A percentile compares a stretch with the other conserved stretches of the same genome.
Conservation (phyloP, 2,113 vertebrate species). For the Xenus cinereus region DNA sequence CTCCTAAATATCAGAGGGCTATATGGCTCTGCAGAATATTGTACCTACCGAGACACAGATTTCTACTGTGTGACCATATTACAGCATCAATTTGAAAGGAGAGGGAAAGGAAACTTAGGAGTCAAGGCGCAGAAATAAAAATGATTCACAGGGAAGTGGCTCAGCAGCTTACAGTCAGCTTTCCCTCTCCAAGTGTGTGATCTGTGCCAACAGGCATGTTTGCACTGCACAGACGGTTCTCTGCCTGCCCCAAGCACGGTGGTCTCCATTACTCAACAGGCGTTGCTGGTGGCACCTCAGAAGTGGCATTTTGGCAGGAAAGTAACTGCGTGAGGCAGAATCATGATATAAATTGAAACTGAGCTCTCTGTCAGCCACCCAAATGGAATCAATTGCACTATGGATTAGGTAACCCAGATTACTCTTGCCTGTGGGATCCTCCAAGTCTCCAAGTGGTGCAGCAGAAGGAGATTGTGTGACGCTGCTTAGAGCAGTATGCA, state of each 20-base stretch:
- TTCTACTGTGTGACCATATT: background rate
- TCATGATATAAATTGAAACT: background rate
- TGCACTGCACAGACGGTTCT: background rate
- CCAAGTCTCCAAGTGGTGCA: fast-evolving
- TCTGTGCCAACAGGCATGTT: background rate
- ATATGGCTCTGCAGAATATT: background rate
- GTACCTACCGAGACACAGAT: background rate
- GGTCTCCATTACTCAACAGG: background rate
- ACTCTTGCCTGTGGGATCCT: background rate
- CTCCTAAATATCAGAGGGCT: conserved; percentile 3
- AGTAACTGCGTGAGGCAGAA: background rate
- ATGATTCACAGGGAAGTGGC: background rate
- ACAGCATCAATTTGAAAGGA: background rate
- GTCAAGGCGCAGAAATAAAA: background rate
- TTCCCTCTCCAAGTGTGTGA: background rate
- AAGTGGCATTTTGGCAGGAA: background rate
- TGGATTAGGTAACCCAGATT: background rate
- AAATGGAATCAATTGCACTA: background rate
- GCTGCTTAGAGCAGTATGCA: background rate
- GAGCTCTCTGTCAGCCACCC: background rate
- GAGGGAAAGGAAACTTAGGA: background rate
- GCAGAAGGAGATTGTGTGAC: background rate
- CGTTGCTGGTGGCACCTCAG: background rate
- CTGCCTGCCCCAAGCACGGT: background rate
- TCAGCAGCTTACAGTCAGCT: background rate